phyloP scores from a whole-genome alignment of 2,888 invertebrate genomes.

The Polydrusus cervinus region DNA sequence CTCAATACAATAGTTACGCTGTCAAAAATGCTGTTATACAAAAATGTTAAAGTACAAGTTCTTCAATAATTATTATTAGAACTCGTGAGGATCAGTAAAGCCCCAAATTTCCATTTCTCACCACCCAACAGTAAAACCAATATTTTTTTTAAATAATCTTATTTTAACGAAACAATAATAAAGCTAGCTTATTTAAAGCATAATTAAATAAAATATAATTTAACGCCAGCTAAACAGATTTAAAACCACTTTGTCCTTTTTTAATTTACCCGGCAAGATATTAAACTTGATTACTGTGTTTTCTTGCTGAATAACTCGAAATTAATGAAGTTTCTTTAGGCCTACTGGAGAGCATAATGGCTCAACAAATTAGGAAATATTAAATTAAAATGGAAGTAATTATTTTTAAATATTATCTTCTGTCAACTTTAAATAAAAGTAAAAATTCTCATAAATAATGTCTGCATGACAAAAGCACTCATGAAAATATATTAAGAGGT shows the following conservation, averaged over 20 bases:
- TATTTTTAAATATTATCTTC: not conserved
- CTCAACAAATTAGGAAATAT: not conserved
- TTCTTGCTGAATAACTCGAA: conserved; percentile 8
- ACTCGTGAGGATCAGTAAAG: too few relatives aligned
- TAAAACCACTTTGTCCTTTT: conserved; percentile 17
- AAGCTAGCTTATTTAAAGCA: not conserved
- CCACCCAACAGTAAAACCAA: too few relatives aligned
- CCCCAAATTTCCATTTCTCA: too few relatives aligned
- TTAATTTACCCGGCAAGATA: conserved; percentile 17
- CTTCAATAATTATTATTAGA: too few relatives aligned
- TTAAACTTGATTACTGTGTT: conserved; percentile 15
- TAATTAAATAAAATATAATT: conserved; percentile 2
- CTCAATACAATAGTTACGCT: too few relatives aligned
- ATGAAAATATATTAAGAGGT: too few relatives aligned
- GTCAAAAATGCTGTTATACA: too few relatives aligned
- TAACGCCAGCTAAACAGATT: not conserved
- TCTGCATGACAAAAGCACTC: too few relatives aligned
- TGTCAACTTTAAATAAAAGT: too few relatives aligned
- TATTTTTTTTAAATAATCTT: too few relatives aligned
- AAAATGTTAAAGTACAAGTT: too few relatives aligned
- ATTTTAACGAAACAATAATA: not conserved
- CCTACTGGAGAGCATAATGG: conserved; percentile 8
- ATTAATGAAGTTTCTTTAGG: conserved; percentile 12
- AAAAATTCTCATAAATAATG: too few relatives aligned
- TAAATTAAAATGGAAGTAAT: not conserved